A percentile compares a stretch with the other conserved stretches of the same genome.
Evolutionary conservation across 2,113 vertebrate species (phyloP).

Genomic region (Rhinoptilus africanus): DNA sequence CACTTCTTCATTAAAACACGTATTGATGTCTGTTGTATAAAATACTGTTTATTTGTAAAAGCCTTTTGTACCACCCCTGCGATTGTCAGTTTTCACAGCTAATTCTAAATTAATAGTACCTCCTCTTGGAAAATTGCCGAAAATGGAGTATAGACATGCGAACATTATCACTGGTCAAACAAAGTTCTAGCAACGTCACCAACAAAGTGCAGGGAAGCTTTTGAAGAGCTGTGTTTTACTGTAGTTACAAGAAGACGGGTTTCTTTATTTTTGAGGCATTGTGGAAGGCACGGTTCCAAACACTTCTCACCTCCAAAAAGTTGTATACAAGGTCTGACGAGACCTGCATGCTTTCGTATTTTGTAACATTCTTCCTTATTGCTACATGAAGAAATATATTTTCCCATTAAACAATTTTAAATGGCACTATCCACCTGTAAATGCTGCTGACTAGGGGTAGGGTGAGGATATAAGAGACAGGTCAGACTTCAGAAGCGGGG

Average conservation of each 20-base stretch:
- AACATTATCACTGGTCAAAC: not conserved
- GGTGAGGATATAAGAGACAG: not conserved
- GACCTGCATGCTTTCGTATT: not conserved
- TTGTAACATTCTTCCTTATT: not conserved
- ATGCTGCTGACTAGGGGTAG: not conserved
- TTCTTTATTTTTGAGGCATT: not conserved
- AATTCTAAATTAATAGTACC: not conserved
- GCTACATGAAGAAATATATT: not conserved
- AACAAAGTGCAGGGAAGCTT: not conserved
- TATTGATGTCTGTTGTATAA: not conserved
- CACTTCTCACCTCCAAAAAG: not conserved
- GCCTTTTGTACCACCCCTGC: not conserved
- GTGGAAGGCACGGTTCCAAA: not conserved
- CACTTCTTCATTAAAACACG: constrained; percentile 1
- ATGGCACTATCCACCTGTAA: not conserved
- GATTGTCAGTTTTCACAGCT: not conserved
- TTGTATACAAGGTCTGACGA: not conserved
- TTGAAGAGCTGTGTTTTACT: not conserved
- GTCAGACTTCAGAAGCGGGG: not conserved
- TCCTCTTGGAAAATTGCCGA: not conserved
- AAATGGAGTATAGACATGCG: not conserved
- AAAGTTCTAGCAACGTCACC: not conserved
- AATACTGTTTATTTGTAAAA: not conserved
- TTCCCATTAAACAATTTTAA: not conserved
- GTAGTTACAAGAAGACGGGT: not conserved